Evolutionary conservation across 2,797 vertebrate genomes (phyloP), one percentile per base, ranked within the genome.

Genomic region (Leptoclinus maculatus): DNA sequence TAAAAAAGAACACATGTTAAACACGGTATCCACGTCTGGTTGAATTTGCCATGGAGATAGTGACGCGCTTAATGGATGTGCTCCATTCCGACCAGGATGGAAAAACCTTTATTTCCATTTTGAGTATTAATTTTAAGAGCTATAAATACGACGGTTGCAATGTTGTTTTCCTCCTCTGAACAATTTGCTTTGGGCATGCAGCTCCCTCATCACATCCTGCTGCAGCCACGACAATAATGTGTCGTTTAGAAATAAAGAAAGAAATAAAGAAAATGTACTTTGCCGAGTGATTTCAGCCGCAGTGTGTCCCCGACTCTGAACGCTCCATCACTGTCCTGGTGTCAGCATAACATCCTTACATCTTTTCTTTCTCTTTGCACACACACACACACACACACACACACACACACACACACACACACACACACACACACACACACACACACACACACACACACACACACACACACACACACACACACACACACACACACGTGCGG

Each of bases 171-270:
- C 51, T 71, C 17, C 4, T 76, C 21, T 2, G 0, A 39, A 25
- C 49, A 58, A 41, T 79, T 84, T 78, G 29, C n/a, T 74, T 74
- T 71, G 41, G 56, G 71, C 29, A 32, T 4, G 58, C 53, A 59
- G 64, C 58, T 5, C 5, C 75, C 49, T 83, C 53, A 51, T 75
- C 75, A 54, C 51, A 21, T 10, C 56, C 27, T 23, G 21, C 12
- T 43, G 71, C 51, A 65, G n/a, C 29, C 0, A 17, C 1, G 21
- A 41, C 38, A 72, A 58, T 58, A 65, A 79, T 16, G 36, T 53
- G 11, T 63, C 6, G n/a, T 57, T 53, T 32, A 32, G 29, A 29
- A 56, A 29, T 2, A 34, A 34, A 34, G 7, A 32, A 34, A 45
- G 5, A 29, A 56, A 53, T 23, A n/a, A 19, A 47, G n/a, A 49